Percentiles rank a stretch among this genome's conserved stretches.
Conservation (phyloP, 2,888 invertebrate species). For the Erebia aethiops region DNA sequence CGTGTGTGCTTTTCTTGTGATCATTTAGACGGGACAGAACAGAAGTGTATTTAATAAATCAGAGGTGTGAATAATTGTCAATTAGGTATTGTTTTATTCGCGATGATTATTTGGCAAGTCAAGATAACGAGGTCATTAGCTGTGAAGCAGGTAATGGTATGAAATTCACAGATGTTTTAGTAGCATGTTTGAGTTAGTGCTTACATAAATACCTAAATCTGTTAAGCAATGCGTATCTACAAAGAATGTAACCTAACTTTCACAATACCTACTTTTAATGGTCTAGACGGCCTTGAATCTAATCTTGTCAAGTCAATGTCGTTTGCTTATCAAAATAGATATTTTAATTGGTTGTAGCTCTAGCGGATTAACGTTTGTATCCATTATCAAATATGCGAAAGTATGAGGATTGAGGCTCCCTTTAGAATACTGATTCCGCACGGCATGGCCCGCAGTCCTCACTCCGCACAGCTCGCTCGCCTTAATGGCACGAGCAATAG, state of each 20-base stretch:
- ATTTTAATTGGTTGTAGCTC: conserved; percentile 31
- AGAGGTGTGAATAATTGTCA: conserved; percentile 29
- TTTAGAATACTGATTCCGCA: not conserved
- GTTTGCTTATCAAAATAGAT: conserved; percentile 66
- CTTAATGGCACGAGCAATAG: not conserved
- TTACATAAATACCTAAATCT: not conserved
- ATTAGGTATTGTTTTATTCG: conserved; percentile 35
- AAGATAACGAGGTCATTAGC: conserved; percentile 45
- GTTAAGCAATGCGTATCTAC: conserved; percentile 35
- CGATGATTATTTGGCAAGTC: conserved; percentile 41
- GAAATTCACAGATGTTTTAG: conserved; percentile 31
- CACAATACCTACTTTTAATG: conserved; percentile 51
- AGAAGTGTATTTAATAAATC: conserved; percentile 39
- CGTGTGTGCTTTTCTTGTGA: conserved; percentile 42
- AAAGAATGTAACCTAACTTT: conserved; percentile 70
- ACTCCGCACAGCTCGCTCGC: not conserved
- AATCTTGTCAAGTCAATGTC: conserved; percentile 80
- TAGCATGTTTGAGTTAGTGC: not conserved
- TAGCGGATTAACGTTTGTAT: conserved; percentile 6
- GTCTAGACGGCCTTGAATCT: conserved; percentile 80
- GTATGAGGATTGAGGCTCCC: not conserved
- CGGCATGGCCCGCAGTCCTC: not conserved
- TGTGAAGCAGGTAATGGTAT: conserved; percentile 56
- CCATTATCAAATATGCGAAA: not conserved
- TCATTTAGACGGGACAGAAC: conserved; percentile 32